Base-by-base conservation (phyloP, 2,888 invertebrate genomes). In the Heliconius ismenius region DNA sequence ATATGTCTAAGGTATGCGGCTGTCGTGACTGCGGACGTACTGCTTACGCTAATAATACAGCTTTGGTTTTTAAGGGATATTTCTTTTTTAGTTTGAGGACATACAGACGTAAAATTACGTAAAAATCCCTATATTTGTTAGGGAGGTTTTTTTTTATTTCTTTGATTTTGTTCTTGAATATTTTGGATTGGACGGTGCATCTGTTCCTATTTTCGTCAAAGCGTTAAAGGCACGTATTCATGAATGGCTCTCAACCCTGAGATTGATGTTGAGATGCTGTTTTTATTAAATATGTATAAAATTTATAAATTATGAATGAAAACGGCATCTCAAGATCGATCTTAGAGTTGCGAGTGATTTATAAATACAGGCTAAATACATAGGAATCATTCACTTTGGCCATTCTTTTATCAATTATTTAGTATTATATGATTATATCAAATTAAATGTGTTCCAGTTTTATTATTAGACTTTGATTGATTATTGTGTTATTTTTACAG, bases 1-100 rank as follows among this genome's bases (percentile, higher is more conserved):
- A 95, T 94, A 94, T 96, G 89, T 95, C 95, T 89, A 96, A 96
- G 96, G 96, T 96, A 94, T 89, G 92, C 91, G 84, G 84, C 83
- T 83, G 84, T 84, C 84, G 86, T 83, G 79, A 78, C 81, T 78
- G 77, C 81, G 79, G 77, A 76, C 84, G 83, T 83, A 82, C 81
- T 81, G 82, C 81, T 83, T 81, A 32, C 43, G 76, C 80, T 82
- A 81, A 82, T 39, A 73, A 24, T 73, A 32, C 78, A 77, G 80
- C 79, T 80, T 82, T 74, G 64, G 26, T 54, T 24, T 36, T 13
- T 73, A 60, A 69, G 77, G 39, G 74, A 73, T 15, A 26, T 64
- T 43, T 43, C 11, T 70, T 32, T n/a, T n/a, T n/a, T n/a, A n/a
- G n/a, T n/a, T 64, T 54, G 63, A 39, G 72, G 76, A 63, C 62